Base-by-base conservation (phyloP, 1,140 invertebrate species). In the Pantala flavescens region DNA sequence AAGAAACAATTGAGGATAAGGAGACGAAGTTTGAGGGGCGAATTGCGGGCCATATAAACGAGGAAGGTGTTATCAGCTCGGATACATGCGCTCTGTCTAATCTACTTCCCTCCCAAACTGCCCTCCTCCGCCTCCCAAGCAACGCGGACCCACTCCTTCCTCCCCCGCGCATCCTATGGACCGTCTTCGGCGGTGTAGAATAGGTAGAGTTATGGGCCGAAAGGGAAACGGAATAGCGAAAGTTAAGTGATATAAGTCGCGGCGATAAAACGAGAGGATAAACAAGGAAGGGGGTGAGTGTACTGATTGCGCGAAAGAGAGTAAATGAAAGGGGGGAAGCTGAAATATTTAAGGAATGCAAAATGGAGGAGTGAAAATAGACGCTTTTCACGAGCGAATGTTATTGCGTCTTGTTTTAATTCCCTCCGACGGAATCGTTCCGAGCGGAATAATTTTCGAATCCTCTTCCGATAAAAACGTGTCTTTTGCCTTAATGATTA, bases 1-100 rank as follows among this genome's bases (percentile, higher is more conserved):
- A 63, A 63, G 49, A 63, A 63, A 63, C 49, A 63, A 63, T 63
- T 63, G 49, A 63, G 49, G 49, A 63, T 63, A 63, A 63, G 49
- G 49, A 63, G 49, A 21, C 49, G 49, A 63, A 63, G 49, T 63
- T 63, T 63, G 49, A 63, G 49, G 49, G 49, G 49, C 49, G 49
- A 63, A 63, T 63, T 63, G 49, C 49, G 49, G 49, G 49, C 49
- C 49, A 63, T 63, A 63, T 63, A 63, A 63, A 63, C 49, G 49
- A 63, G 49, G 49, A 63, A 63, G 49, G 49, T 63, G 49, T 63
- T 63, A 63, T 63, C 49, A 63, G 49, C 49, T 63, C 49, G 49
- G 49, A 63, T 63, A 63, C 49, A 63, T 63, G 49, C 49, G 49
- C 49, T 19, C 49, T 63, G 49, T 63, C 49, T 63, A 63, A 63